Conservation (phyloP, 2,113 vertebrate genomes). For the Axis porcinus region DNA sequence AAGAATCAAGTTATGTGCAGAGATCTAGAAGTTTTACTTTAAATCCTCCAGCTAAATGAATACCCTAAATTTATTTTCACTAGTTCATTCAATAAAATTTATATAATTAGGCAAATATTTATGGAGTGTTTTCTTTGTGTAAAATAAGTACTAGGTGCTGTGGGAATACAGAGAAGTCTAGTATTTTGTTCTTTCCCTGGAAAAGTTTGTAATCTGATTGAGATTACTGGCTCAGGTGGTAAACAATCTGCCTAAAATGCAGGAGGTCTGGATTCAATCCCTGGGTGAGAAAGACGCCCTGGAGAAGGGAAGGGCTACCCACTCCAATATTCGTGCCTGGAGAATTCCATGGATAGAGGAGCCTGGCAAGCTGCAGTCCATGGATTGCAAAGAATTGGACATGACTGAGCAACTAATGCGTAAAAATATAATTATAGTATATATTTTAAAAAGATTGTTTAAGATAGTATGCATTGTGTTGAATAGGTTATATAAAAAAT, state of each 20-base stretch:
- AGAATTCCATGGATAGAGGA: neutral
- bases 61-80: neutral
- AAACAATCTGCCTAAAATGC: neutral
- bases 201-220: conserved; percentile 13
- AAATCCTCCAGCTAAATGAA: neutral
- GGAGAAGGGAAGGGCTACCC: neutral
- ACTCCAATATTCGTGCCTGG: neutral
- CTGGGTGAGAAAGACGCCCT: neutral
- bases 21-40: neutral
- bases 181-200: conserved; percentile 8
- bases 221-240: neutral
- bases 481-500: neutral
- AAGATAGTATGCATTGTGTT: neutral
- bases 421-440: neutral
- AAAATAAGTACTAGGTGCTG: neutral
- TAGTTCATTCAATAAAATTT: neutral
- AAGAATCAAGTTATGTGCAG: neutral
- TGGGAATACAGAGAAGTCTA: neutral
- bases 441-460: neutral
- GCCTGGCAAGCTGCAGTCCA: neutral
- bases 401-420: neutral
- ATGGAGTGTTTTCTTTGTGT: conserved; percentile 3
- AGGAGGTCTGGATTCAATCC: neutral
- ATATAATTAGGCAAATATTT: conserved; percentile 2
- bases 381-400: neutral